These are phyloP conservation scores for Pseudorhombus dupliciocellatus DNA, from an alignment of 2,113 vertebrate species.

Conservation along the genomic window DNA sequence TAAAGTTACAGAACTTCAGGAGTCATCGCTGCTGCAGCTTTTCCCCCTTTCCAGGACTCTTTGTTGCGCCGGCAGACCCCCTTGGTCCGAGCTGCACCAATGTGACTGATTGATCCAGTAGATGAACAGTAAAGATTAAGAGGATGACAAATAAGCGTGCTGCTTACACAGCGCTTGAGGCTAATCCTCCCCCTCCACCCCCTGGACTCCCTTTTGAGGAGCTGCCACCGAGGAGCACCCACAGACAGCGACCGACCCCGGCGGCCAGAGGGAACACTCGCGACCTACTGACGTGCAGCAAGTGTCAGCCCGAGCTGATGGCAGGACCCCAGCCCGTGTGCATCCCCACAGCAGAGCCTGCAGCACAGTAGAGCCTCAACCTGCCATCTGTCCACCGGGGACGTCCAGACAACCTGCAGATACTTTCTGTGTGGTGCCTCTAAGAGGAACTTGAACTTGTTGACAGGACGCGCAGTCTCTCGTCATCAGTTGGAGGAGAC, in stretches of 20 bases:
- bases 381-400: conserved; percentile 50
- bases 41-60: background rate
- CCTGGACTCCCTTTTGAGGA: conserved; percentile 76
- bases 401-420: conserved; percentile 17
- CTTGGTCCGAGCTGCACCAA: conserved; percentile 55
- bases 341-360: conserved; percentile 28
- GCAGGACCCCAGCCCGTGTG: conserved; percentile 41
- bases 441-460: conserved; percentile 3
- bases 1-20: conserved; percentile 77
- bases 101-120: conserved; percentile 86
- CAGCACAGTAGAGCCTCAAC: conserved; percentile 23
- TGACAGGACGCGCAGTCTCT: background rate
- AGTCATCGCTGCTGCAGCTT: background rate
- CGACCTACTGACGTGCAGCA: conserved; percentile 47
- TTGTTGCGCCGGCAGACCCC: background rate
- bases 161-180: conserved; percentile 87
- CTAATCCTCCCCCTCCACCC: conserved; percentile 79
- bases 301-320: conserved; percentile 41
- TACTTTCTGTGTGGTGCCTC: background rate
- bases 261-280: conserved; percentile 32
- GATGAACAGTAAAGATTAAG: conserved; percentile 96
- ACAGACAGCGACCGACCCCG: conserved; percentile 62
- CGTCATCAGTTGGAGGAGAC: background rate
- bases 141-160: conserved; percentile 87
- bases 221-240: conserved; percentile 75